Evolutionary conservation across 1,140 invertebrate species (phyloP).

Genomic region (Pogonomyrmex californicus): DNA sequence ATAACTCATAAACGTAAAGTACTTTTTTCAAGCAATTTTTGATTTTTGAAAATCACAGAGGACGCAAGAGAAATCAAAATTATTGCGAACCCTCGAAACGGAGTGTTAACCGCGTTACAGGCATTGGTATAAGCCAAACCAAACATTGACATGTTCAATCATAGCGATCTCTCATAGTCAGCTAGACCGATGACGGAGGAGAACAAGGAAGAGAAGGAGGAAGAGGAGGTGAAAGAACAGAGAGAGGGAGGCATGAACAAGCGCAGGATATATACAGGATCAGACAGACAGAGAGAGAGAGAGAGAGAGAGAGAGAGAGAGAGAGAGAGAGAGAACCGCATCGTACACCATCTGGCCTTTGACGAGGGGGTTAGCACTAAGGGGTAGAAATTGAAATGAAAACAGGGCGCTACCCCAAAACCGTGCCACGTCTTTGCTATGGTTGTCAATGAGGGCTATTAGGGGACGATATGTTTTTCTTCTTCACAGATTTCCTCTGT

Average conservation of each 20-base stretch:
- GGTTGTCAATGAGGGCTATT: slow-evolving; percentile 87
- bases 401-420: slow-evolving; percentile 79
- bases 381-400: slow-evolving; percentile 87
- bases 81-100: slow-evolving; percentile 64
- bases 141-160: slow-evolving; percentile 87
- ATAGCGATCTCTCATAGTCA: slow-evolving; percentile 81
- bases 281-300: neutral
- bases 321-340: slow-evolving; percentile 10
- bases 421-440: slow-evolving; percentile 75
- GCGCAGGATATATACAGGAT: neutral
- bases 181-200: slow-evolving; percentile 41
- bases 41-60: neutral
- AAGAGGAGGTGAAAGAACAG: slow-evolving; percentile 10
- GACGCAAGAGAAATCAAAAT: neutral
- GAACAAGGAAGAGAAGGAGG: neutral
- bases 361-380: slow-evolving; percentile 68
- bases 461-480: slow-evolving; percentile 87
- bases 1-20: neutral
- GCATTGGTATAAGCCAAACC: slow-evolving; percentile 81
- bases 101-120: slow-evolving; percentile 83
- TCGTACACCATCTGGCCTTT: slow-evolving; percentile 84
- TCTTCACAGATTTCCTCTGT: slow-evolving; percentile 82
- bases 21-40: neutral
- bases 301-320: slow-evolving; percentile 4
- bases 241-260: slow-evolving; percentile 41